Percentiles rank a stretch among this genome's conserved stretches.
These are phyloP conservation scores for Malurus melanocephalus DNA, from an alignment of 2,113 vertebrate species.

Conservation along the genomic window DNA sequence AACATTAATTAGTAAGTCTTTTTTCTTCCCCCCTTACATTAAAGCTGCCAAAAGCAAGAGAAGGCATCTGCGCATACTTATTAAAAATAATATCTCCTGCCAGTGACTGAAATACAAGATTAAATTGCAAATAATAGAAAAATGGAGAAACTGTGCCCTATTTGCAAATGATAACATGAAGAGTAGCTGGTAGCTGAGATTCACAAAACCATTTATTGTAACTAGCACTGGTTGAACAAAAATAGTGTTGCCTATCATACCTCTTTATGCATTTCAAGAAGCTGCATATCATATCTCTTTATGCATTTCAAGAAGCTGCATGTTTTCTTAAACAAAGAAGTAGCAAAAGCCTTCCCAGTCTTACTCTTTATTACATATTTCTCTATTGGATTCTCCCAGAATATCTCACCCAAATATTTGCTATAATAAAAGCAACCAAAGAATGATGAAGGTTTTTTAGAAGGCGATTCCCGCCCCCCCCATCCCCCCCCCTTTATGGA, in stretches of 20 bases:
- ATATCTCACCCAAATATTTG: neutral
- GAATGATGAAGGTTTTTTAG: neutral
- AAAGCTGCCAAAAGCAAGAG: slow-evolving; percentile 20
- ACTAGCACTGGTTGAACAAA: neutral
- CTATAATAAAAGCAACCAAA: neutral
- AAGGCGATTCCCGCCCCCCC: rapidly evolving
- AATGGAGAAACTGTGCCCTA: neutral
- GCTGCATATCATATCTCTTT: neutral
- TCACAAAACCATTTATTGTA: neutral
- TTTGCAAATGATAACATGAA: neutral
- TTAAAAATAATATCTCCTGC: neutral
- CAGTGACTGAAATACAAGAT: neutral
- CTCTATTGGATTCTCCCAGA: neutral
- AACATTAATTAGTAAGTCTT: slow-evolving; percentile 28
- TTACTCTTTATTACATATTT: neutral
- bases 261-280: neutral
- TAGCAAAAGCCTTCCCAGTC: neutral
- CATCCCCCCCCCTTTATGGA: neutral
- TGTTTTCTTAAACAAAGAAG: neutral
- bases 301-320: neutral
- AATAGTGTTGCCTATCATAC: neutral
- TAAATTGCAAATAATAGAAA: neutral
- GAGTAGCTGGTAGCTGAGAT: neutral
- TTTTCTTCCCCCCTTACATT: neutral
- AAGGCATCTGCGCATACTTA: slow-evolving; percentile 21